Evolutionary conservation across 2,888 invertebrate species (phyloP), one percentile per base, ranked within the genome.

Genomic region (Caenorhabditis panamensis): DNA sequence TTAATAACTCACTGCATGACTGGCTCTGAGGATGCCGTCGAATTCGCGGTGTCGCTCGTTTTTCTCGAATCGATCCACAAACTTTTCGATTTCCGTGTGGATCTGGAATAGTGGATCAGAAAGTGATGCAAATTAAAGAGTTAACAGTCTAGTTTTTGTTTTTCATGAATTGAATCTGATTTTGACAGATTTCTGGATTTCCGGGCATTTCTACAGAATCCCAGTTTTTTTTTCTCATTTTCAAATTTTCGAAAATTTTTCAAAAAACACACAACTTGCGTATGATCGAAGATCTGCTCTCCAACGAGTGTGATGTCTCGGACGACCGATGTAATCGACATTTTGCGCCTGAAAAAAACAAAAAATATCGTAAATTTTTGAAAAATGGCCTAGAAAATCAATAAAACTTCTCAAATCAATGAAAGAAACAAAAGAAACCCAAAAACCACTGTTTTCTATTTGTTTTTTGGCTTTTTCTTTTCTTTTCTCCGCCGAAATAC

Each of bases 21-120:
- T 82, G n/a, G 86, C 85, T 36, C 86, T 51, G 11, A 86, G 62
- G 28, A 86, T 83, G 11, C 86, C 86, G 59, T 86, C 86, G 47
- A 86, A 86, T 71, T 86, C 86, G 9, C 82, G 77, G 62, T 86
- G 85, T 0, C 86, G 79, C 37, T 82, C 84, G 58, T 86, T 86
- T 49, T 61, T 58, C 63, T 86, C 86, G 61, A 86, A 86, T 37
- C 80, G 69, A 26, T 85, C 83, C 13, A 84, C 82, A 49, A 86
- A 85, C 37, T 66, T 64, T 11, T 79, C 83, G n/a, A 85, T 79
- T 78, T 85, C 83, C 1, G 64, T 26, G 1, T 72, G 76, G 16
- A 81, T 44, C 81, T 81, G 22, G 3, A 80, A 73, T n/a, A n/a
- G n/a, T n/a, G n/a, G n/a, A n/a, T n/a, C n/a, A n/a, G n/a, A n/a